Evolutionary conservation across 2,797 vertebrate genomes (phyloP), one percentile per base, ranked within the genome.

Genomic region (Mastacembelus armatus): DNA sequence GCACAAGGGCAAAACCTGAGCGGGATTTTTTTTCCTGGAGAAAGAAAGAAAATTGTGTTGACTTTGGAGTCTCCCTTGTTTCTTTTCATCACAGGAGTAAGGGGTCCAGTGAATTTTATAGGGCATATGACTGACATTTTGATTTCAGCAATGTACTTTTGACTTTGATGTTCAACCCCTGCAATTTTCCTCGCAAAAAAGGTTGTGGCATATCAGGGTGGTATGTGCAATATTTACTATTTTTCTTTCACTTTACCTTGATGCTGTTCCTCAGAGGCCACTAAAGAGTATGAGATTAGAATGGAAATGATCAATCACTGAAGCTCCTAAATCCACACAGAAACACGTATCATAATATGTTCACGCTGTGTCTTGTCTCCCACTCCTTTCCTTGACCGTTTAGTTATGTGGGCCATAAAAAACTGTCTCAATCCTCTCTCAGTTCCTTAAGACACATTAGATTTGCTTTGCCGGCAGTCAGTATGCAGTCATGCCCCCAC

Each of bases 41-140:
- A 85, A 81, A 78, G 75, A 66, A 76, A 83, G 92, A 86, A 91
- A 86, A 92, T 82, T 82, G 35, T 94, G 92, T 95, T 95, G 92
- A 93, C 86, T 93, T 94, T 95, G 93, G 94, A 95, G 85, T 87
- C 86, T 85, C 74, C 50, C 74, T 70, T 95, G 92, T 94, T 95
- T 92, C 92, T 92, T 89, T 88, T 93, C 90, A 91, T 93, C 89
- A 89, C 88, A 89, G 86, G 91, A 93, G 82, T 83, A 85, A 93
- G 85, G 86, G 91, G 85, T 90, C 89, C 87, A 89, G 81, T 83
- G 91, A 92, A 86, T 93, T 94, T 95, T 93, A 94, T 88, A 83
- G 84, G 89, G 88, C 89, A 85, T 83, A 75, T 35, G 84, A 75
- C 86, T 92, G 91, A 93, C 90, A 89, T 92, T 93, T 91, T 87